phyloP scores from a whole-genome alignment of 2,113 vertebrate genomes.

The Cygnus atratus region DNA sequence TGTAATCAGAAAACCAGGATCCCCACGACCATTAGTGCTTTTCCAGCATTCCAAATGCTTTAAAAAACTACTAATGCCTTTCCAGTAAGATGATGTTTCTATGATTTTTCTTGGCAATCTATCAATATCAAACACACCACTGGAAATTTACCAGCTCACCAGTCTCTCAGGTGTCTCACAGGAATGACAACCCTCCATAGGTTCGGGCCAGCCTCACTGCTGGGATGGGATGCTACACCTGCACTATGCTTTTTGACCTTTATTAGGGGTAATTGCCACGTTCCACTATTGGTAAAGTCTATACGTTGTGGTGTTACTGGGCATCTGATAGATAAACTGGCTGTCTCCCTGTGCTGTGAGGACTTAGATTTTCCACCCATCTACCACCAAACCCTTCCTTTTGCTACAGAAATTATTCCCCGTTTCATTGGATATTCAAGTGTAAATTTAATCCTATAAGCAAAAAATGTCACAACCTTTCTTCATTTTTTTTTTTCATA shows the following conservation, averaged over 20 bases:
- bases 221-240: not conserved
- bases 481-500: not conserved
- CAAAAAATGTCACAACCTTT: not conserved
- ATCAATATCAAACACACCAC: not conserved
- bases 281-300: not conserved
- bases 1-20: not conserved
- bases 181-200: not conserved
- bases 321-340: not conserved
- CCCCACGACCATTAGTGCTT: not conserved
- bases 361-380: not conserved
- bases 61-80: not conserved
- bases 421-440: not conserved
- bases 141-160: not conserved
- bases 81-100: not conserved
- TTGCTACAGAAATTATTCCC: not conserved
- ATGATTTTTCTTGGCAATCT: not conserved
- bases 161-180: not conserved
- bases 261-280: not conserved
- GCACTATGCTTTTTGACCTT: not conserved
- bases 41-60: not conserved
- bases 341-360: accelerated
- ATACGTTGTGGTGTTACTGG: not conserved
- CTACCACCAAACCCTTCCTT: not conserved
- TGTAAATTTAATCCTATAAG: not conserved
- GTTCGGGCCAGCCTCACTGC: not conserved